Base-by-base conservation (phyloP, 1,140 invertebrate species). In the Drosophila nannoptera region DNA sequence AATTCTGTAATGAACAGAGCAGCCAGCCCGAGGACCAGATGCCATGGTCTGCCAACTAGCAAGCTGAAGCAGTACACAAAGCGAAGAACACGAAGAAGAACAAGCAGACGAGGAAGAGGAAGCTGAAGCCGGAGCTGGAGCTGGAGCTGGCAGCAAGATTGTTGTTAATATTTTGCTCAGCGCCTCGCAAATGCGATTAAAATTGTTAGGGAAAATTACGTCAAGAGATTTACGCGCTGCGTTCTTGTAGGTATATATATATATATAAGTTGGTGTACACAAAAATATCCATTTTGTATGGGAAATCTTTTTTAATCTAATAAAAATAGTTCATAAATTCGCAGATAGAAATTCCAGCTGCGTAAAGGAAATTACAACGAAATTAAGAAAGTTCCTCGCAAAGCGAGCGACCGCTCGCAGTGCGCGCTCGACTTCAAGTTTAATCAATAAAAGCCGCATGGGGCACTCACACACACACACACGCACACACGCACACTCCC, bases 301-400 rank as follows among this genome's bases (percentile, higher is more conserved):
- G 11, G 2, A 54, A 54, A 68, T 75, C 76, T 63, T 80, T 71
- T 86, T 77, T 81, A 86, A 86, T 84, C 81, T 84, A 84, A 84
- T 84, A 86, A 84, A 86, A 86, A 86, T 86, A 86, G 81, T 86
- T 81, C 82, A 86, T 86, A 86, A 86, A 86, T 86, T 86, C 62
- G 75, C 81, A 86, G 80, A 86, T 86, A 87, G 82, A 82, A 86
- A 86, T 86, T 86, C 81, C 81, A 77, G 63, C 82, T 69, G 81
- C 77, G 82, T 75, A 69, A 72, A 74, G 68, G 81, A 86, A 86
- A 86, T 86, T 86, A 86, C 81, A 86, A 78, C 64, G 87, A 87
- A 78, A 86, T 86, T 86, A 86, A 87, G 71, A 86, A 86, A 87
- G 68, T 86, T 86, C 45, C 52, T 63, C 38, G 50, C 63, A 33